Percentiles rank a stretch among this genome's conserved stretches.
Conservation (phyloP, 2,888 invertebrate species). For the Mythimna impura region DNA sequence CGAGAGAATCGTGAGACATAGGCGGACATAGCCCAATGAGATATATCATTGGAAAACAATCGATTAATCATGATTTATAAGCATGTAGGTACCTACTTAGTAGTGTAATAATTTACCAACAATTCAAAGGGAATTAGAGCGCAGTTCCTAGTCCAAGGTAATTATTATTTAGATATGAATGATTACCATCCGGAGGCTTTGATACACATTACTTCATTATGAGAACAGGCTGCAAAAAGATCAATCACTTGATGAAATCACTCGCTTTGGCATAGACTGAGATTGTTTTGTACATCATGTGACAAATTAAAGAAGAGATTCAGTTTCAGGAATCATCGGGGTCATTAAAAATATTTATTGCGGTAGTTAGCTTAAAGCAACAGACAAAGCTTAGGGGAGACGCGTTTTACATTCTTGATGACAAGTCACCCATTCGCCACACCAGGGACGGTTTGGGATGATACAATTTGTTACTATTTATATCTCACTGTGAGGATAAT, state of each 20-base stretch:
- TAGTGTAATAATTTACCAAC: slow-evolving; percentile 9
- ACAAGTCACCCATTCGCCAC: slow-evolving; percentile 86
- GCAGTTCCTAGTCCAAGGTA: slow-evolving; percentile 22
- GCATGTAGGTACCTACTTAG: slow-evolving; percentile 6
- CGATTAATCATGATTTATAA: slow-evolving; percentile 20
- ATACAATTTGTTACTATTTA: background rate
- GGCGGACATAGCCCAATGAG: slow-evolving; percentile 23
- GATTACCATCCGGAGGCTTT: slow-evolving; percentile 40
- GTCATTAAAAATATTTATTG: slow-evolving; percentile 87
- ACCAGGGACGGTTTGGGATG: slow-evolving; percentile 73
- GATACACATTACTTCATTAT: slow-evolving; percentile 12
- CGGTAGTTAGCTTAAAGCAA: slow-evolving; percentile 86
- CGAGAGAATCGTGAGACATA: slow-evolving; percentile 35
- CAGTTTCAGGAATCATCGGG: slow-evolving; percentile 78
- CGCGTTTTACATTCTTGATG: slow-evolving; percentile 89
- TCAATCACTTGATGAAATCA: slow-evolving; percentile 26
- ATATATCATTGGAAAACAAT: background rate
- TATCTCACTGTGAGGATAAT: background rate
- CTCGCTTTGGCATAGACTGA: slow-evolving; percentile 16
- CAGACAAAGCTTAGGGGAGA: slow-evolving; percentile 80
- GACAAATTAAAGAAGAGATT: slow-evolving; percentile 59
- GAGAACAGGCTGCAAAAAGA: background rate
- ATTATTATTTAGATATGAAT: slow-evolving; percentile 29
- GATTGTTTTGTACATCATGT: slow-evolving; percentile 34
- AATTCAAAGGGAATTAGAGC: slow-evolving; percentile 33